Conservation (phyloP, 53 echinoderm and acorn worm species). For the Antedon mediterranea region DNA sequence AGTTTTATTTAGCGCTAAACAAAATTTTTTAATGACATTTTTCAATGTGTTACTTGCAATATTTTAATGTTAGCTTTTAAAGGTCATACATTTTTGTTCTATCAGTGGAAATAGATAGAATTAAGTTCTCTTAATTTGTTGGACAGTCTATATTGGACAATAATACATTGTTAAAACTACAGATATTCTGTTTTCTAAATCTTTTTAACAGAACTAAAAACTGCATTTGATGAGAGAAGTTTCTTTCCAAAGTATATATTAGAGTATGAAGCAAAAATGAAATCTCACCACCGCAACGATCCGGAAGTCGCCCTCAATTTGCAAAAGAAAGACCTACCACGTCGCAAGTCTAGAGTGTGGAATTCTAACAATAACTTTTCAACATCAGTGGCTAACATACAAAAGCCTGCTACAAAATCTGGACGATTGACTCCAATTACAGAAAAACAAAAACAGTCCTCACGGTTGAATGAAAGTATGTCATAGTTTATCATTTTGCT, state of each 20-base stretch:
- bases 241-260: constrained; percentile 87
- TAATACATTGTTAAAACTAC: no score
- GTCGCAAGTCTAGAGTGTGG: not conserved
- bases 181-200: no score
- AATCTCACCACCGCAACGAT: constrained; percentile 42
- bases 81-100: no score
- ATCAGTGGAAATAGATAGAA: no score
- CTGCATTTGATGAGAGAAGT: constrained; percentile 73
- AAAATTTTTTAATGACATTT: no score
- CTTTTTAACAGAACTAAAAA: constrained; percentile 42
- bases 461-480: not conserved
- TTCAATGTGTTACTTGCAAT: no score
- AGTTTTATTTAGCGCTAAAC: no score
- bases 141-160: no score
- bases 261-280: constrained; percentile 75
- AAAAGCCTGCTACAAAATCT: not conserved
- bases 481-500: not conserved
- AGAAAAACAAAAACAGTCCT: not conserved
- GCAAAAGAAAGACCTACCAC: not conserved
- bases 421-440: not conserved
- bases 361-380: not conserved
- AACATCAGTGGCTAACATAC: not conserved
- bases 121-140: no score
- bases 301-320: constrained; percentile 2
- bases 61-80: no score